Evolutionary conservation across 2,113 vertebrate species (phyloP).

Genomic region (Phocoena sinus): DNA sequence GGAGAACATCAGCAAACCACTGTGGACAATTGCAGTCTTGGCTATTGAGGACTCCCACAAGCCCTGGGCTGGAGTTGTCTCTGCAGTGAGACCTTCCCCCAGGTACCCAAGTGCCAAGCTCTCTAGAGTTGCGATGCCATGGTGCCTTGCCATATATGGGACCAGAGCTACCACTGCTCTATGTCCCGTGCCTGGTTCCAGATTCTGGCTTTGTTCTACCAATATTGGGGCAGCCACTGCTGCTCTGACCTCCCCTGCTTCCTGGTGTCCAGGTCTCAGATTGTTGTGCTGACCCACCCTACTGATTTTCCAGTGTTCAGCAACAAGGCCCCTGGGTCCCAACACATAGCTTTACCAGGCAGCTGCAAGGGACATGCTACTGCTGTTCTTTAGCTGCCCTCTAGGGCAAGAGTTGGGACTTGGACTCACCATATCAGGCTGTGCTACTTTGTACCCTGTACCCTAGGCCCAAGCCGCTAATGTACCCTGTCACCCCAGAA

Average conservation of each 20-base stretch:
- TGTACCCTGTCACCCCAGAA: not conserved
- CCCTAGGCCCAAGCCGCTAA: accelerated
- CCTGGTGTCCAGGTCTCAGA: not conserved
- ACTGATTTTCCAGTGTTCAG: too few species aligned
- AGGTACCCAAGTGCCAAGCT: not conserved
- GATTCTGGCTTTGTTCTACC: not conserved
- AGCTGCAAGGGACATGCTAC: not conserved
- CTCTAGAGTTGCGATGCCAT: not conserved
- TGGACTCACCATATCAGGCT: not conserved
- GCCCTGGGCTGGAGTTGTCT: not conserved
- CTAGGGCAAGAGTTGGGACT: not conserved
- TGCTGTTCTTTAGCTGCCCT: not conserved
- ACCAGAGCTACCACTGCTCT: not conserved
- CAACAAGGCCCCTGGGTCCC: not conserved
- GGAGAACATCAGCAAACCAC: not conserved
- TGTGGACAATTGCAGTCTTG: not conserved
- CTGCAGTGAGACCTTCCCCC: not conserved
- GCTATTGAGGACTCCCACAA: not conserved
- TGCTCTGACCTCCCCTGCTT: not conserved
- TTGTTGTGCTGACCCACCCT: not conserved
- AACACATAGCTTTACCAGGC: not conserved
- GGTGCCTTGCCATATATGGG: not conserved
- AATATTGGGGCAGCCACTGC: too few species aligned
- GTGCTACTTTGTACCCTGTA: accelerated
- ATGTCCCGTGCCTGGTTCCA: not conserved